Conservation (phyloP, 2,797 vertebrate species). For the Syngnathus acus region DNA sequence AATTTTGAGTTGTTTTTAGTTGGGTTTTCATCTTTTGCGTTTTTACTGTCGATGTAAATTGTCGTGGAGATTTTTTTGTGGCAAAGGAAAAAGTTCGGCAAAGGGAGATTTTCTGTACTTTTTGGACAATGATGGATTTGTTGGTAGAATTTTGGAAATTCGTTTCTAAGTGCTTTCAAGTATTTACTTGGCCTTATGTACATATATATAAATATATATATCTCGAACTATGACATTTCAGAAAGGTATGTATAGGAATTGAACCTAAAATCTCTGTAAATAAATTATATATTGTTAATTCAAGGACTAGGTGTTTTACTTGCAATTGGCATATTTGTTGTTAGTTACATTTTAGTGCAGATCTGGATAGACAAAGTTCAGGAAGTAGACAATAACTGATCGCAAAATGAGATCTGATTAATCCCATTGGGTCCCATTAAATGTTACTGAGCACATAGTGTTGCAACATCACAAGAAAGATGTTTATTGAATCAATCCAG, state of each 20-base stretch:
- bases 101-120: constrained; percentile 72
- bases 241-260: constrained; percentile 91
- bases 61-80: constrained; percentile 75
- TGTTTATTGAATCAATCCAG: background rate
- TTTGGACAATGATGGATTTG: constrained; percentile 82
- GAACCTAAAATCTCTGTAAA: constrained; percentile 99
- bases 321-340: constrained; percentile 5
- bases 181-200: constrained; percentile 89
- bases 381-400: background rate
- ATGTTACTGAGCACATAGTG: background rate
- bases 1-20: constrained; percentile 26
- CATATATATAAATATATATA: constrained; percentile 70
- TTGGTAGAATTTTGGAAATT: constrained; percentile 88
- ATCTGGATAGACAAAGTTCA: background rate
- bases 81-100: constrained; percentile 68
- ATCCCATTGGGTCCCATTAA: background rate
- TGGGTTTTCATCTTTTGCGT: constrained; percentile 57
- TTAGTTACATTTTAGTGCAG: background rate
- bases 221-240: constrained; percentile 82
- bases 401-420: background rate
- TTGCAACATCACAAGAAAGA: background rate
- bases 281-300: constrained; percentile 96
- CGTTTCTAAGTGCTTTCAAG: constrained; percentile 87
- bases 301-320: constrained; percentile 52
- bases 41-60: constrained; percentile 74